Evolutionary conservation across 2,888 invertebrate species (phyloP), one percentile per base, ranked within the genome.

Genomic region (Plebejus anna): DNA sequence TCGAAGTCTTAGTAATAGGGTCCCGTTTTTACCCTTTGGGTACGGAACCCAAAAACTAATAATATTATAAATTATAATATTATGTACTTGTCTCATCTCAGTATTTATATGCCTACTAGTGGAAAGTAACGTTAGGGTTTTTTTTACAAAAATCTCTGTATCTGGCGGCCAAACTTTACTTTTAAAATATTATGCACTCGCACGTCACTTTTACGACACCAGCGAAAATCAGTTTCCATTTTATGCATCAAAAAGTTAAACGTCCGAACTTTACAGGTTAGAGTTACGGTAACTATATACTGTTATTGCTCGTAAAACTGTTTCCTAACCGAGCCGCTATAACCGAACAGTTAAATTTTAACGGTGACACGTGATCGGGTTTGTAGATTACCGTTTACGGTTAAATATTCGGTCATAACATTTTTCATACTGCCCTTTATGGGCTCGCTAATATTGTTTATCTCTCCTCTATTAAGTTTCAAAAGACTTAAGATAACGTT

Each of bases 241-340:
- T 66, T 66, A 32, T 32, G 66, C 32, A 61, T 61, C 61, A 13
- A 66, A 36, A 66, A 51, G 73, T 73, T 55, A 51, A 73, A 73
- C 51, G 51, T 55, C 13, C 32, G 13, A 73, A 72, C 72, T 55
- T 32, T 55, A 51, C 9, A 79, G 84, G 84, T 89, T 32, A 86
- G 88, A 88, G 87, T 85, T 85, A 82, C 83, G 79, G 83, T 85
- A 86, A 85, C 81, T 82, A 80, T 83, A 84, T 85, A 86, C 84
- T 84, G 88, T 89, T 89, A 89, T 88, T 82, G 86, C 83, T 78
- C 85, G 85, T 89, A 88, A 89, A 89, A 86, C 84, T 81, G 83
- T 84, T 83, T 82, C 86, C 85, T 85, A 86, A 86, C 86, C 84
- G 83, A 79, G 82, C 84, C 82, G 86, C 87, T 85, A 87, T 83